Evolutionary conservation across 2,113 vertebrate species (phyloP).

Genomic region (Ahaetulla prasina): DNA sequence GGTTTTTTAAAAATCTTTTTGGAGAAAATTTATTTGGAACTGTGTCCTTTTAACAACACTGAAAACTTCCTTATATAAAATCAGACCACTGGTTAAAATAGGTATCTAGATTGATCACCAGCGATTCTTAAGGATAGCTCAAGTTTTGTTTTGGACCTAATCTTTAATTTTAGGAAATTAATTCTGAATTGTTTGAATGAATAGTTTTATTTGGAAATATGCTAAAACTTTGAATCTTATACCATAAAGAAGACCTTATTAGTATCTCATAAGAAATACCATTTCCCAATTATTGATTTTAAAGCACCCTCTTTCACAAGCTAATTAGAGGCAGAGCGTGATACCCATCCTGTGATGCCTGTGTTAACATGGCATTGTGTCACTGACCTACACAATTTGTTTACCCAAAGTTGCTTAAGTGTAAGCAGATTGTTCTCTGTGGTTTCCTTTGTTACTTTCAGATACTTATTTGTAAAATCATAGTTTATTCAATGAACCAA

Average conservation of each 20-base stretch:
- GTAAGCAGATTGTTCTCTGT: neutral
- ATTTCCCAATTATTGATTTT: neutral
- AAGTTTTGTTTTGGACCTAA: neutral
- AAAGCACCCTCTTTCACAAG: neutral
- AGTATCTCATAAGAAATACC: neutral
- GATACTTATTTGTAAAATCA: neutral
- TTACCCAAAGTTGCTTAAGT: neutral
- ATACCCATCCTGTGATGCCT: neutral
- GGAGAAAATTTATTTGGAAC: neutral
- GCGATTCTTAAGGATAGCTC: neutral
- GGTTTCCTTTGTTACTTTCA: neutral
- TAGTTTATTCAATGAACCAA: neutral
- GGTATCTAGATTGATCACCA: neutral
- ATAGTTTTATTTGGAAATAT: neutral
- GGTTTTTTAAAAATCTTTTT: neutral
- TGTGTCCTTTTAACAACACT: neutral
- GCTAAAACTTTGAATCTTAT: neutral
- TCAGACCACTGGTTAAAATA: neutral
- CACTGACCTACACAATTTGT: neutral
- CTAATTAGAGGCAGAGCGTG: neutral
- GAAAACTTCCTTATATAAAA: neutral
- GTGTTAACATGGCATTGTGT: neutral
- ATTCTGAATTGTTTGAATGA: constrained; percentile 58
- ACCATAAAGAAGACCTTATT: neutral
- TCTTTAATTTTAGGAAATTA: neutral